Conservation (phyloP, 2,888 invertebrate species). For the Podotricha telesiphe region DNA sequence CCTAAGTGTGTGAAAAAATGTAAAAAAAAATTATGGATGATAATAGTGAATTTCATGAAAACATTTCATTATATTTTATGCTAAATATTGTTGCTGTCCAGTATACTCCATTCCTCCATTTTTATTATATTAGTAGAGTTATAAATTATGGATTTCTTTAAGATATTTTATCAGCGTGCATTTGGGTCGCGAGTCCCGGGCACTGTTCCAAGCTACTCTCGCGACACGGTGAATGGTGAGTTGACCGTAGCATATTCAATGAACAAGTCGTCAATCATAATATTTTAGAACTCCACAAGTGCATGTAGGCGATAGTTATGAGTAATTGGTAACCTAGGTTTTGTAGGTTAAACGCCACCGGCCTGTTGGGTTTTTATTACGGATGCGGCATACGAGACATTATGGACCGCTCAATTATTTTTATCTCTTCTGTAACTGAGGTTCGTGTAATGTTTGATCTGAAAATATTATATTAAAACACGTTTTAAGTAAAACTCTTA, state of each 20-base stretch:
- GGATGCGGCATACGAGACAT: constrained; percentile 35
- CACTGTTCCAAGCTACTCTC: too few relatives aligned
- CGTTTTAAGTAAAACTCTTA: not conserved
- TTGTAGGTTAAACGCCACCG: constrained; percentile 42
- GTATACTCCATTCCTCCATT: too few relatives aligned
- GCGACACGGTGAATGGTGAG: too few relatives aligned
- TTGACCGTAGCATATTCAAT: not conserved
- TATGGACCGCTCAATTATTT: constrained; percentile 23
- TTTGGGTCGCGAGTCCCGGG: too few relatives aligned
- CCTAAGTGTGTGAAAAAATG: too few relatives aligned
- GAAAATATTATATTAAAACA: not conserved
- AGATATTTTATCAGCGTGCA: too few relatives aligned
- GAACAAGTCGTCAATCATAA: constrained; percentile 6
- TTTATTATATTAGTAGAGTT: too few relatives aligned
- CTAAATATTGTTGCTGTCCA: too few relatives aligned
- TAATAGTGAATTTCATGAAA: too few relatives aligned
- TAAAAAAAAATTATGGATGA: too few relatives aligned
- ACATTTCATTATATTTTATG: too few relatives aligned
- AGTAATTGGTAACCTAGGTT: constrained; percentile 39
- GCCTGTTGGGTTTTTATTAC: constrained; percentile 36
- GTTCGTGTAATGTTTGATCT: not conserved
- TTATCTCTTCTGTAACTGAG: constrained; percentile 16
- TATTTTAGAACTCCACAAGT: constrained; percentile 15
- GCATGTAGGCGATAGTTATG: constrained; percentile 28
- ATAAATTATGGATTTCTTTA: too few relatives aligned